Conservation (phyloP, 2,113 vertebrate species). For the Zapus hudsonius region DNA sequence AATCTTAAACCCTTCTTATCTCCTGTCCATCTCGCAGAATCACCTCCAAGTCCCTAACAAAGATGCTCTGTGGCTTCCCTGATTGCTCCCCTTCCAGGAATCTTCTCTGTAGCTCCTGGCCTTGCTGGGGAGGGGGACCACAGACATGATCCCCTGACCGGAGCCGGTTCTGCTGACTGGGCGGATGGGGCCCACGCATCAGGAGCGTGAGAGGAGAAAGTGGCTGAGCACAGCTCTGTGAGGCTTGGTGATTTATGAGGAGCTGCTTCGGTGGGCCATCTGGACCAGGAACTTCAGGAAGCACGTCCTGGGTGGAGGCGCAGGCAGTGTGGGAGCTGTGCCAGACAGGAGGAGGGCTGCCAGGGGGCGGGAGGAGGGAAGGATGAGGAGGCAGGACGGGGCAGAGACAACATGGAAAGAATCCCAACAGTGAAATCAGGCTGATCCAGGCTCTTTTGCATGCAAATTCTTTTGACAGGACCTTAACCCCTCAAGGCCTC, state of each 20-base stretch:
- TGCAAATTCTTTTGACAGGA: not conserved
- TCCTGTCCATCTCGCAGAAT: not conserved
- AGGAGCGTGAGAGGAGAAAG: constrained; percentile 76
- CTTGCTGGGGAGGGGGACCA: not conserved
- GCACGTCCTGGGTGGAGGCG: constrained; percentile 77
- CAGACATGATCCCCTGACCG: not conserved
- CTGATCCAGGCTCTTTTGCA: not conserved
- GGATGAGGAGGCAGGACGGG: not conserved
- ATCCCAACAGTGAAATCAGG: not conserved
- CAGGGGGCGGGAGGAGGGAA: not conserved
- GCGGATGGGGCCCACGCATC: constrained; percentile 73
- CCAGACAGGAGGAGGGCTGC: constrained; percentile 64
- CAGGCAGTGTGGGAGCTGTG: constrained; percentile 69
- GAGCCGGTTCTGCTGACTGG: constrained; percentile 76
- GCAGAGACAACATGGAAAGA: not conserved
- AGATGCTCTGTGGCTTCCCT: not conserved
- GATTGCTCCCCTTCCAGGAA: not conserved
- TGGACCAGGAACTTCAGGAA: constrained; percentile 80
- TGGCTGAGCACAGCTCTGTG: constrained; percentile 77
- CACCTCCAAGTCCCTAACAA: not conserved
- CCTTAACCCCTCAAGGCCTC: not conserved
- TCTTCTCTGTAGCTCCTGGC: not conserved
- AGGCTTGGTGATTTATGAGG: constrained; percentile 80
- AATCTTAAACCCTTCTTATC: not conserved
- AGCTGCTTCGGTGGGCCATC: constrained; percentile 78